A percentile compares a stretch with the other conserved stretches of the same genome.
phyloP scores from a whole-genome alignment of 2,797 vertebrate species.

The Sebastes jordani region DNA sequence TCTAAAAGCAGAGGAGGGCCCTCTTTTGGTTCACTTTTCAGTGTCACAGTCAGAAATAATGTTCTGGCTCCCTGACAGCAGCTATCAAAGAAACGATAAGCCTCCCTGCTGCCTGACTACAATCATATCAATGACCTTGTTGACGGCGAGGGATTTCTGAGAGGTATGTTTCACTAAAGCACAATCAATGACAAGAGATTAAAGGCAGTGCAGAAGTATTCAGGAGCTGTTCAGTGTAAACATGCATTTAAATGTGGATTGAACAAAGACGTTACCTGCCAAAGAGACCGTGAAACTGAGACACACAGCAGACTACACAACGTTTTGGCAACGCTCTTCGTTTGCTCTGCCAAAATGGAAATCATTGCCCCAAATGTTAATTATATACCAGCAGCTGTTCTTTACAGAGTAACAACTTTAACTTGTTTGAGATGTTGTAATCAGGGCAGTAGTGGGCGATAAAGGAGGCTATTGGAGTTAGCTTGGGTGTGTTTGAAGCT shows the following conservation, averaged over 20 bases:
- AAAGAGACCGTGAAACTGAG: background rate
- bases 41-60: constrained; percentile 10
- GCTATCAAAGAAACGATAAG: constrained; percentile 59
- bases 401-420: background rate
- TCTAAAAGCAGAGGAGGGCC: background rate
- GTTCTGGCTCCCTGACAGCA: constrained; percentile 28
- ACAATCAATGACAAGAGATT: constrained; percentile 36
- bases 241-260: background rate
- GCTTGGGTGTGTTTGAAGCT: constrained; percentile 46
- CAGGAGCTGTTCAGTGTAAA: background rate
- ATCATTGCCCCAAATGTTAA: constrained; percentile 7
- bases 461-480: constrained; percentile 10
- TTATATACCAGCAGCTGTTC: constrained; percentile 2
- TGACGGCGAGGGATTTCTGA: constrained; percentile 27
- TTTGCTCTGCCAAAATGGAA: background rate
- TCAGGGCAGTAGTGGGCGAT: constrained; percentile 2
- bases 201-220: background rate
- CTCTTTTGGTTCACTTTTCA: constrained; percentile 6
- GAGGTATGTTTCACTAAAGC: constrained; percentile 19
- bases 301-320: background rate
- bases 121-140: constrained; percentile 70
- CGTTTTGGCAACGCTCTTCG: background rate
- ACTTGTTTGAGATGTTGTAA: background rate
- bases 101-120: constrained; percentile 15
- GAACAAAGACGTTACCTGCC: constrained; percentile 6